Conservation (phyloP, 2,888 invertebrate species). For the Hirtodrosophila confusa region DNA sequence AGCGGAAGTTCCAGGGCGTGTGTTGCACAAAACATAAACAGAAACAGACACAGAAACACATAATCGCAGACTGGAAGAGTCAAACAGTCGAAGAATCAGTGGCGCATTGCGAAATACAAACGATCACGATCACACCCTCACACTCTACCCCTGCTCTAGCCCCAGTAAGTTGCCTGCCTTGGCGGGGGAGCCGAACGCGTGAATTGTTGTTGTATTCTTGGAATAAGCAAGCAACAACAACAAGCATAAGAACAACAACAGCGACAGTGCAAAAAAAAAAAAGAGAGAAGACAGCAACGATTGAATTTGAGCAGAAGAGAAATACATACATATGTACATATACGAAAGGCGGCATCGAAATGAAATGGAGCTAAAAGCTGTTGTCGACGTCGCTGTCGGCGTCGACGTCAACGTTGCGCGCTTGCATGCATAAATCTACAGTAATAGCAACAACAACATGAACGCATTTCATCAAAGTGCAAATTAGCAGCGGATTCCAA, state of each 20-base stretch:
- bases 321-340: conserved; percentile 8
- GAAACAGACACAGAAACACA: conserved; percentile 23
- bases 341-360: conserved; percentile 52
- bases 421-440: conserved; percentile 76
- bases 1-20: conserved; percentile 68
- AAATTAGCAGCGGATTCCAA: conserved; percentile 77
- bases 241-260: conserved; percentile 29
- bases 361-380: conserved; percentile 72
- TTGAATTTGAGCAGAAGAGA: conserved; percentile 40
- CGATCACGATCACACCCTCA: conserved; percentile 40
- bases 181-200: conserved; percentile 71
- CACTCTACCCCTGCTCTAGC: not conserved
- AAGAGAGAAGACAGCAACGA: conserved; percentile 30
- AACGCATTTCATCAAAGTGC: conserved; percentile 80
- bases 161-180: conserved; percentile 44
- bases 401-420: conserved; percentile 36
- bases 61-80: conserved; percentile 26
- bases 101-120: conserved; percentile 68
- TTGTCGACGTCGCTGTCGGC: conserved; percentile 14
- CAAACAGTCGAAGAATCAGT: conserved; percentile 54
- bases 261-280: conserved; percentile 21
- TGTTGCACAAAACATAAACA: conserved; percentile 58
- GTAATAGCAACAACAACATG: conserved; percentile 59
- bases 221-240: conserved; percentile 70
- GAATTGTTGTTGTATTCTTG: conserved; percentile 74